A percentile compares a stretch with the other conserved stretches of the same genome.
These are phyloP conservation scores for Colletes latitarsis DNA, from an alignment of 1,140 invertebrate genomes.

Conservation along the genomic window DNA sequence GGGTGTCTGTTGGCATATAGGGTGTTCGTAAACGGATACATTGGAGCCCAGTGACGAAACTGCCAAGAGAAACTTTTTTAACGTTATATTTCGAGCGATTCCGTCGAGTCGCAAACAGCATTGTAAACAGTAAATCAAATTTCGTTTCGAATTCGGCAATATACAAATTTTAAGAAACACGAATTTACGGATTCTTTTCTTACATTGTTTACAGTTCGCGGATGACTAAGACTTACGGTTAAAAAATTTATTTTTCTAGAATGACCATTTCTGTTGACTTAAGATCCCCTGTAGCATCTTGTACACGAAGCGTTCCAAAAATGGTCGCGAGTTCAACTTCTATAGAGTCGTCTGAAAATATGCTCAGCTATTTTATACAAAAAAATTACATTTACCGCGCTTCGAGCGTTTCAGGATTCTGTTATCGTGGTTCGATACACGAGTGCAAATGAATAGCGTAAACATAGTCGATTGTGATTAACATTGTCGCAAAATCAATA, in stretches of 20 bases:
- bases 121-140: no score
- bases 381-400: not conserved
- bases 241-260: not conserved
- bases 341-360: no score
- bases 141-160: no score
- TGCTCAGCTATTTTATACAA: not conserved
- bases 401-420: not conserved
- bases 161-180: not conserved
- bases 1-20: not conserved
- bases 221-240: not conserved
- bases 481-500: slow-evolving; percentile 3
- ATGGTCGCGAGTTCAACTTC: no score
- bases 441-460: not conserved
- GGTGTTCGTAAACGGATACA: slow-evolving; percentile 16
- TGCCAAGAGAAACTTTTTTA: not conserved
- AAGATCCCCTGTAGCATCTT: not conserved
- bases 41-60: not conserved
- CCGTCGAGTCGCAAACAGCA: not conserved
- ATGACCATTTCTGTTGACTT: no score
- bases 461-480: slow-evolving; percentile 13
- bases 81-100: not conserved
- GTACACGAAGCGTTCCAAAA: not conserved
- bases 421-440: not conserved
- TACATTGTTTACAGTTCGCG: no score
- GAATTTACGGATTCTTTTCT: no score